These are phyloP conservation scores for Hydrolagus affinis DNA, from an alignment of 2,113 vertebrate species.

Conservation along the genomic window DNA sequence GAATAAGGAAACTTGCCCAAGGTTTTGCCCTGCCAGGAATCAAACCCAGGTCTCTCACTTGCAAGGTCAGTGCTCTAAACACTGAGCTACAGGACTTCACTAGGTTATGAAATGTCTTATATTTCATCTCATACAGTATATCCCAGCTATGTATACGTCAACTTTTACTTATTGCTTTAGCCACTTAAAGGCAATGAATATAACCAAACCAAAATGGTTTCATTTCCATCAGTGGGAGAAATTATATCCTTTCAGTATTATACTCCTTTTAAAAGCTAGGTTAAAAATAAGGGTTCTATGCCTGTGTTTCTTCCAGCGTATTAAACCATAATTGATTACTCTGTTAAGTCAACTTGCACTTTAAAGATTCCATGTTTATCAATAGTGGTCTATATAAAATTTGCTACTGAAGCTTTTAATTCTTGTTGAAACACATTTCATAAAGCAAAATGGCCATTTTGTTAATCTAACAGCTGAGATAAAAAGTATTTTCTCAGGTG, in stretches of 20 bases:
- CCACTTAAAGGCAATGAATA: neutral
- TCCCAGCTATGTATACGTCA: neutral
- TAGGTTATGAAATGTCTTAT: too few species aligned
- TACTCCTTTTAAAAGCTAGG: neutral
- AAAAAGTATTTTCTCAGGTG: neutral
- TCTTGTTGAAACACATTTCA: neutral
- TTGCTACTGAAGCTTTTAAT: neutral
- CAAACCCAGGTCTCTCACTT: too few species aligned
- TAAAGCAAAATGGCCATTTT: constrained; percentile 3
- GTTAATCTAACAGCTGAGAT: neutral
- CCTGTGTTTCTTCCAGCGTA: neutral
- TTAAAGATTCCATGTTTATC: neutral
- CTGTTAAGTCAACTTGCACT: neutral
- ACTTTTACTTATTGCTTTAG: neutral
- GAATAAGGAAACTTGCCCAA: too few species aligned
- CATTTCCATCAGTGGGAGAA: neutral
- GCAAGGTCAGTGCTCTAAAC: too few species aligned
- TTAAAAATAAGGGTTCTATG: constrained; percentile 8
- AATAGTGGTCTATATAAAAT: neutral
- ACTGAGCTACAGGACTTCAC: too few species aligned
- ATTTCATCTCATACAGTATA: too few species aligned
- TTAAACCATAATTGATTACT: constrained; percentile 6
- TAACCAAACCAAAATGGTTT: neutral
- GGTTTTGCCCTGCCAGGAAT: too few species aligned
- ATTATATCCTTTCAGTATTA: neutral